Percentiles rank a stretch among this genome's conserved stretches.
phyloP scores from a whole-genome alignment of 2,888 invertebrate genomes.

The Malachius bipustulatus region DNA sequence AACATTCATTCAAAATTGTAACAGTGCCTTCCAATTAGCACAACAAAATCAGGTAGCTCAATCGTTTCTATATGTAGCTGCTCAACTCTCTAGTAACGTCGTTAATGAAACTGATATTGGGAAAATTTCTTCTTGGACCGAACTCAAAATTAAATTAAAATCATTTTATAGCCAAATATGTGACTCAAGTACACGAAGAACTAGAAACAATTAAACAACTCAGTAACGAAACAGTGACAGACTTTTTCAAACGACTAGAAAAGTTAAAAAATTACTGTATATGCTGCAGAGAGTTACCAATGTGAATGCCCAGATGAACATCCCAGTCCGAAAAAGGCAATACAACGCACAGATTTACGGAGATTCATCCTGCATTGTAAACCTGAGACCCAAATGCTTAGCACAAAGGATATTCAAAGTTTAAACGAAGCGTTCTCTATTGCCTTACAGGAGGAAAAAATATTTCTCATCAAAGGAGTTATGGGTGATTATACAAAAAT shows the following conservation, averaged over 20 bases:
- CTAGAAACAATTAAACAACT: slow-evolving; percentile 15
- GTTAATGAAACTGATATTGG: slow-evolving; percentile 2
- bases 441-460: slow-evolving; percentile 13
- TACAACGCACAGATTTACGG: slow-evolving; percentile 11
- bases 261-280: slow-evolving; percentile 15
- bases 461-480: too few species aligned
- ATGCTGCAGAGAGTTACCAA: slow-evolving; percentile 6
- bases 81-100: slow-evolving; percentile 1
- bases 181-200: slow-evolving; percentile 13
- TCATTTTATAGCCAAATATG: slow-evolving; percentile 12
- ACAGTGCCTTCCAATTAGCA: slow-evolving; percentile 2
- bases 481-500: too few species aligned
- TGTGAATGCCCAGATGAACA: slow-evolving; percentile 4
- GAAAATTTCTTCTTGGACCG: background rate
- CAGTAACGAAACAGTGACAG: slow-evolving; percentile 12
- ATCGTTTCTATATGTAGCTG: slow-evolving; percentile 3
- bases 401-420: slow-evolving; percentile 11
- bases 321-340: slow-evolving; percentile 8
- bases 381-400: slow-evolving; percentile 13
- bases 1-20: background rate
- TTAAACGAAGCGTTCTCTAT: slow-evolving; percentile 14
- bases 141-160: slow-evolving; percentile 10
- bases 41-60: background rate
- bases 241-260: slow-evolving; percentile 15
- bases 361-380: slow-evolving; percentile 13